Evolutionary conservation across 2,113 vertebrate species (phyloP), one percentile per base, ranked within the genome.

Genomic region (human): DNA sequence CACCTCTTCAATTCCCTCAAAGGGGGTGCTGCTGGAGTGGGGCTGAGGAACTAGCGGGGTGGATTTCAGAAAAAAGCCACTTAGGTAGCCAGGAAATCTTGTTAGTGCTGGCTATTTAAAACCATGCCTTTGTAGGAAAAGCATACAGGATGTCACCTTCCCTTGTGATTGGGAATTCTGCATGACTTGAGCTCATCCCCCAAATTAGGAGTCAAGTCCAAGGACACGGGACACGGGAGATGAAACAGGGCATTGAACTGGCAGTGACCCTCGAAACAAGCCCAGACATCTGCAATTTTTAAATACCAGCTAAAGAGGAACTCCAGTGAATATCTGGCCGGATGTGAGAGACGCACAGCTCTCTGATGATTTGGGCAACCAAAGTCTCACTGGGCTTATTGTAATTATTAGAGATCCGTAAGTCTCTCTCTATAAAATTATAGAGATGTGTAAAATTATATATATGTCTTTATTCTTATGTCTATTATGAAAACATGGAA

Each of bases 231-330:
- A 18, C 72, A 35, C 45, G 35, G 32, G 64, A 23, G 22, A 40
- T 43, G 20, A 75, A 22, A 27, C 4, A 5, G 0, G 0, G 25
- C 27, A 9, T 0, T 17, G 48, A n/a, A 35, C 8, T 1, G 0
- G 25, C 59, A 48, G 75, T 23, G 59, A 90, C 45, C 52, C 52
- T 52, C 66, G 43, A 57, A 72, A n/a, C 5, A 68, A 22, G 66
- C 22, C 25, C 45, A 43, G 55, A 89, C 50, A 68, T 48, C 16
- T 6, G 45, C 32, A 1, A 5, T 0, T 10, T 48, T 6, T 75
- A 59, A 72, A 43, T 4, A 20, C 66, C 0, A 6, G 27, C 48
- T 27, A 18, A 38, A 18, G 3, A 14, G 35, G 43, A 22, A 38
- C 17, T 2, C 4, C 13, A 0, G n/a, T 8, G 59, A 82, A 38